phyloP scores from a whole-genome alignment of 2,888 invertebrate species.

The Lepidocyrtinus sp. region DNA sequence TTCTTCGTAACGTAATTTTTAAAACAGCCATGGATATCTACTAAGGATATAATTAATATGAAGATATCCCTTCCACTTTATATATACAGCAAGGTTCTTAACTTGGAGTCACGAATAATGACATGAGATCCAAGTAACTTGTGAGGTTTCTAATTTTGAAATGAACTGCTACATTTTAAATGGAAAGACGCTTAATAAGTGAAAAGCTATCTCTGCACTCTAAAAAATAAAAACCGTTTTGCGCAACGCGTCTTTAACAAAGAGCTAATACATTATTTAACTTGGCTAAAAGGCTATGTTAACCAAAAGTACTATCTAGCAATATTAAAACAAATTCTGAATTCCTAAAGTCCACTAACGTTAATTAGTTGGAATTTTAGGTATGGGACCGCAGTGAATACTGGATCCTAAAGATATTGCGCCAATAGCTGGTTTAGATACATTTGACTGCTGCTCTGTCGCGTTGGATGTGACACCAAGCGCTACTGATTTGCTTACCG shows the following conservation, averaged over 20 bases:
- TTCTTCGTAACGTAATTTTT: too few species aligned
- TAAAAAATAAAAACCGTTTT: background rate
- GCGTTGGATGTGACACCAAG: slow-evolving; percentile 7
- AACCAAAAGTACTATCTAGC: too few species aligned
- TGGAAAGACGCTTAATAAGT: too few species aligned
- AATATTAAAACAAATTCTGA: slow-evolving; percentile 43
- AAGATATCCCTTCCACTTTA: too few species aligned
- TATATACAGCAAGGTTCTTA: too few species aligned
- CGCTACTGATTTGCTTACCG: slow-evolving; percentile 6
- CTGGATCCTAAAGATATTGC: background rate
- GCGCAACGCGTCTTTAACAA: background rate
- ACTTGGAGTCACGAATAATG: too few species aligned
- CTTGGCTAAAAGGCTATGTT: slow-evolving; percentile 11
- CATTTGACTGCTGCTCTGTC: slow-evolving; percentile 6
- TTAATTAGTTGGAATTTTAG: slow-evolving; percentile 44
- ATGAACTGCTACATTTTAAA: too few species aligned
- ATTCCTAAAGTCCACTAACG: slow-evolving; percentile 49
- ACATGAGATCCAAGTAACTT: too few species aligned
- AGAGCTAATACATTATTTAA: background rate
- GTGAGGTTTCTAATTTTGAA: too few species aligned
- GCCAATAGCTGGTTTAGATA: background rate
- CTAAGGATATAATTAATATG: too few species aligned
- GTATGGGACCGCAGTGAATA: slow-evolving; percentile 21
- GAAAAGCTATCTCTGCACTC: background rate
- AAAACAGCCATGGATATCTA: too few species aligned